A percentile compares a stretch with the other conserved stretches of the same genome.
phyloP scores from a whole-genome alignment of 1,140 invertebrate genomes.

The Drosophila parvula region DNA sequence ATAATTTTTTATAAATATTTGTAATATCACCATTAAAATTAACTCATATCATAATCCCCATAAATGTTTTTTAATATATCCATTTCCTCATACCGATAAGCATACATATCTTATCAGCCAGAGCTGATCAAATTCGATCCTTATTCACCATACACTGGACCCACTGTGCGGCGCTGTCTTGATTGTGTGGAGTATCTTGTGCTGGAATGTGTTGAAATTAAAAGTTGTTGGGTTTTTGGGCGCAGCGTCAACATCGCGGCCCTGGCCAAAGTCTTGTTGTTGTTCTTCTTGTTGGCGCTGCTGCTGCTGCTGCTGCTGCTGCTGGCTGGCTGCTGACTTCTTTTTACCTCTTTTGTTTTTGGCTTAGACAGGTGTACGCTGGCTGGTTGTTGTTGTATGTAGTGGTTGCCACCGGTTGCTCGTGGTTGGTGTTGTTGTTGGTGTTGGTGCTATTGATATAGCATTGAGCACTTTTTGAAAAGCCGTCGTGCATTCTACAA shows the following conservation, averaged over 20 bases:
- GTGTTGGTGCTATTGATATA: constrained; percentile 72
- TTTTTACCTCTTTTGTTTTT: constrained; percentile 46
- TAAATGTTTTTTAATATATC: no score
- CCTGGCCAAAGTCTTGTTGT: constrained; percentile 60
- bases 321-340: constrained; percentile 12
- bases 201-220: constrained; percentile 80
- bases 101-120: not conserved
- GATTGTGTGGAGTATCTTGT: constrained; percentile 51
- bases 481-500: constrained; percentile 79
- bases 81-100: not conserved
- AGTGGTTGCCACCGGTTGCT: constrained; percentile 30
- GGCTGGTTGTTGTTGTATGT: constrained; percentile 19
- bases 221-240: constrained; percentile 81
- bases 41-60: no score
- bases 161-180: constrained; percentile 42
- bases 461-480: constrained; percentile 80
- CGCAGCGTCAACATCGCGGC: constrained; percentile 57
- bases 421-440: constrained; percentile 12
- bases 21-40: no score
- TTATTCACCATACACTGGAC: not conserved
- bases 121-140: not conserved
- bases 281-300: constrained; percentile 26
- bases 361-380: constrained; percentile 70
- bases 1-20: no score
- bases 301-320: not conserved